Evolutionary conservation across 2,797 vertebrate species (phyloP).

Genomic region (Crypturellus tataupa): DNA sequence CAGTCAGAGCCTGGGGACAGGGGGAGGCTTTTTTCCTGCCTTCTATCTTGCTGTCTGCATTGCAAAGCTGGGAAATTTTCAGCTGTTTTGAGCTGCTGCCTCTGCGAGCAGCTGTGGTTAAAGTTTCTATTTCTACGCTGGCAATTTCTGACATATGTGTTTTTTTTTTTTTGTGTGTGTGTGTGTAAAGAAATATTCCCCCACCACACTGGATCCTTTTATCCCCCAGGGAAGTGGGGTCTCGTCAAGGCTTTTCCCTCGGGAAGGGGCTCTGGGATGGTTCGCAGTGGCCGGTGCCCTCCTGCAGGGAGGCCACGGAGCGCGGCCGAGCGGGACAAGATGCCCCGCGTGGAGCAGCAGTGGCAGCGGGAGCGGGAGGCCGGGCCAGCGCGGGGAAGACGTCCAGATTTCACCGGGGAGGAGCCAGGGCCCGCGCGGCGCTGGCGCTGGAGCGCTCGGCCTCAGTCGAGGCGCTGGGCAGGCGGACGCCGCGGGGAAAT

Average conservation of each 20-base stretch:
- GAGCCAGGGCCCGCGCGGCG: constrained; percentile 16
- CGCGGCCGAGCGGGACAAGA: background rate
- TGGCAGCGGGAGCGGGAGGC: background rate
- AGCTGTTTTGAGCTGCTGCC: background rate
- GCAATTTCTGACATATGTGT: background rate
- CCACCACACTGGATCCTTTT: background rate
- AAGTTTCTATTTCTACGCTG: constrained; percentile 30
- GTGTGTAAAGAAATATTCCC: background rate
- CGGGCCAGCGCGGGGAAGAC: constrained; percentile 46
- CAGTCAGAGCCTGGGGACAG: background rate
- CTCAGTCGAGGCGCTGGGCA: background rate
- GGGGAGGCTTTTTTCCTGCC: background rate
- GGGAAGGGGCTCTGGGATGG: background rate
- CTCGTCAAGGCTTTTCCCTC: background rate
- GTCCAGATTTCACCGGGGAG: constrained; percentile 46
- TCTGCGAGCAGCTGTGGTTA: background rate
- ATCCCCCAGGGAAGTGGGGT: background rate
- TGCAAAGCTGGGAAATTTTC: background rate
- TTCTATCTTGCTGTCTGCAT: background rate
- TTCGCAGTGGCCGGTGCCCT: rapidly evolving
- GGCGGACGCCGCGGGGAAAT: background rate
- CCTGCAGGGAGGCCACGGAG: background rate
- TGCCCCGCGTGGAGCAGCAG: background rate
- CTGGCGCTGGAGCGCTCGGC: background rate
- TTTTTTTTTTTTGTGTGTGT: rapidly evolving